phyloP scores from a whole-genome alignment of 2,113 vertebrate genomes.

The Oryzias curvinotus region DNA sequence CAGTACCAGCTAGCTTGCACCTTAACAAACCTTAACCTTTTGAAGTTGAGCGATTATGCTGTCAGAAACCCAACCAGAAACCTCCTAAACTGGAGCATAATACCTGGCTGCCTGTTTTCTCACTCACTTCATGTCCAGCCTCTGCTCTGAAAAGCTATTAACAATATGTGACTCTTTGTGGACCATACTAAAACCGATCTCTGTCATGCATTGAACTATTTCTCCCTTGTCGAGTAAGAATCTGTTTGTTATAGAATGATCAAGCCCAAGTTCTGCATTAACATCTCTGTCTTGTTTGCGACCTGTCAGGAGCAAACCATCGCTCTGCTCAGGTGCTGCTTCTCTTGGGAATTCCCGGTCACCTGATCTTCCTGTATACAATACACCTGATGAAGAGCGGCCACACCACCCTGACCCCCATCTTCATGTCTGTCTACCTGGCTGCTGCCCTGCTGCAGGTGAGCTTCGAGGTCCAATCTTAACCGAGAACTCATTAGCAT shows the following conservation, averaged over 20 bases:
- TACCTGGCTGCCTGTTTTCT: too few relatives aligned
- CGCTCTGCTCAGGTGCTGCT: constrained; percentile 95
- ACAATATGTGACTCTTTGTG: too few relatives aligned
- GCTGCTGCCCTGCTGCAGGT: constrained; percentile 93
- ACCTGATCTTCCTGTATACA: constrained; percentile 94
- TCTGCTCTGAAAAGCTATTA: too few relatives aligned
- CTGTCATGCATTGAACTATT: too few relatives aligned
- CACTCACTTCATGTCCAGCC: too few relatives aligned
- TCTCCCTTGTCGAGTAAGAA: too few relatives aligned
- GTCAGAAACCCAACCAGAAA: too few relatives aligned
- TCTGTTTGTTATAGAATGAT: too few relatives aligned
- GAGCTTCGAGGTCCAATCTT: constrained; percentile 22
- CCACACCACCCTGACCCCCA: constrained; percentile 89
- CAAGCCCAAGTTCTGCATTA: neutral
- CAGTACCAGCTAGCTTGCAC: neutral
- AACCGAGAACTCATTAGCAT: neutral
- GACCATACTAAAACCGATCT: too few relatives aligned
- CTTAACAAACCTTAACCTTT: too few relatives aligned
- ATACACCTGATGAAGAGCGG: constrained; percentile 97
- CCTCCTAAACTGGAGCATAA: too few relatives aligned
- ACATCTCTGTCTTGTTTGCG: neutral
- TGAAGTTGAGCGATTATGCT: too few relatives aligned
- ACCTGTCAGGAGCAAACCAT: constrained; percentile 87
- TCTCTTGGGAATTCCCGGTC: constrained; percentile 89
- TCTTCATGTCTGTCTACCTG: constrained; percentile 90